phyloP scores from a whole-genome alignment of 1,140 invertebrate species.

The Aricia agestis region DNA sequence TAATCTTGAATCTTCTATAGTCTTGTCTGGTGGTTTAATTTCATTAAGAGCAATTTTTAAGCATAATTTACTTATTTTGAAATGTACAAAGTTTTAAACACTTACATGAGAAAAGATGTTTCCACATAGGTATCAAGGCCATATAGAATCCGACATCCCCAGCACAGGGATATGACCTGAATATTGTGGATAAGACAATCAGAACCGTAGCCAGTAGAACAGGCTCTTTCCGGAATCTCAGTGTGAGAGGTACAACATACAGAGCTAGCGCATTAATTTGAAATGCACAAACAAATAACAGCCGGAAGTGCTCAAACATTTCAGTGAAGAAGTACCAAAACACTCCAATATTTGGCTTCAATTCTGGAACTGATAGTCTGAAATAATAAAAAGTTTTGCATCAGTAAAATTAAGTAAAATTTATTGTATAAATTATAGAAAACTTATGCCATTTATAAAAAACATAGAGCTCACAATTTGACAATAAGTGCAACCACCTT shows the following conservation, averaged over 20 bases:
- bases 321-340: conserved; percentile 99
- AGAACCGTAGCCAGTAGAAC: conserved; percentile 90
- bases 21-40: not conserved
- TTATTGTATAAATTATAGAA: too few species aligned
- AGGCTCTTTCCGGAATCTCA: conserved; percentile 91
- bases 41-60: not conserved
- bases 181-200: conserved; percentile 91
- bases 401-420: too few species aligned
- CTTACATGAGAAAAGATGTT: conserved; percentile 92
- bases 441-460: too few species aligned
- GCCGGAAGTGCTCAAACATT: conserved; percentile 99
- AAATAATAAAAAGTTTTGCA: conserved; percentile 36
- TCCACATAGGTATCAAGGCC: conserved; percentile 93
- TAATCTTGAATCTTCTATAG: too few species aligned
- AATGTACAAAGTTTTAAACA: conserved; percentile 30
- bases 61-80: too few species aligned
- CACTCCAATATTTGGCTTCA: conserved; percentile 97
- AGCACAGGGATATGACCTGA: conserved; percentile 97
- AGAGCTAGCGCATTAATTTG: conserved; percentile 96
- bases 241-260: conserved; percentile 92
- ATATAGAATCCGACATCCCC: conserved; percentile 96
- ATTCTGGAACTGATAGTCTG: conserved; percentile 91
- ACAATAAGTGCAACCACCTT: too few species aligned
- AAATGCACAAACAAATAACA: conserved; percentile 96
- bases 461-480: too few species aligned